Percentiles rank a stretch among this genome's conserved stretches.
phyloP scores from a whole-genome alignment of 2,113 vertebrate genomes.

The Perca fluviatilis region DNA sequence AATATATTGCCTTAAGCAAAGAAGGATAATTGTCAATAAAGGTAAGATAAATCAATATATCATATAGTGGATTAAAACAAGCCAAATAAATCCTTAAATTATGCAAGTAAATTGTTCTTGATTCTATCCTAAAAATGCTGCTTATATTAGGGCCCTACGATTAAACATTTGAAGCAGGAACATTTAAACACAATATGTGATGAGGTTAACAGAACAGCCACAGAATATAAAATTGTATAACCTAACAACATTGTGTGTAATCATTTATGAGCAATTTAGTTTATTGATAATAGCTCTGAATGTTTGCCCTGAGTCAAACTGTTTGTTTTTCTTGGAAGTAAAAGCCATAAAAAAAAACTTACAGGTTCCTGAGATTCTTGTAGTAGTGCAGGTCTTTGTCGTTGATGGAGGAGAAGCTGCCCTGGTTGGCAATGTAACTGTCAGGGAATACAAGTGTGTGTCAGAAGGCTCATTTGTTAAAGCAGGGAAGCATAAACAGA shows the following conservation, averaged over 20 bases:
- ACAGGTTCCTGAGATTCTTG: conserved; percentile 95
- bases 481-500: conserved; percentile 32
- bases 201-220: background rate
- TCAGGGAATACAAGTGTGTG: conserved; percentile 70
- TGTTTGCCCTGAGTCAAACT: background rate
- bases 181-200: background rate
- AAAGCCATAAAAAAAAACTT: conserved; percentile 80
- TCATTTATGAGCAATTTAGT: background rate
- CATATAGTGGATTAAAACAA: background rate
- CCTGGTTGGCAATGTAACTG: conserved; percentile 97
- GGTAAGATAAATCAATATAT: conserved; percentile 15
- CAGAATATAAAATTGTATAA: background rate
- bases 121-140: background rate
- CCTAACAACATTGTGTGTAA: background rate
- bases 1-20: background rate
- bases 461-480: conserved; percentile 67
- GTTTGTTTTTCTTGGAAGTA: conserved; percentile 16
- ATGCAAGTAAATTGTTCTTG: background rate
- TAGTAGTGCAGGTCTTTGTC: conserved; percentile 94
- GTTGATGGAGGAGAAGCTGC: conserved; percentile 92
- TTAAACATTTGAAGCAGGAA: background rate
- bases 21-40: background rate
- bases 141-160: background rate
- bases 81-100: background rate
- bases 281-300: background rate